Conservation (phyloP, 2,797 vertebrate species). For the Hypotaenidia okinawae region DNA sequence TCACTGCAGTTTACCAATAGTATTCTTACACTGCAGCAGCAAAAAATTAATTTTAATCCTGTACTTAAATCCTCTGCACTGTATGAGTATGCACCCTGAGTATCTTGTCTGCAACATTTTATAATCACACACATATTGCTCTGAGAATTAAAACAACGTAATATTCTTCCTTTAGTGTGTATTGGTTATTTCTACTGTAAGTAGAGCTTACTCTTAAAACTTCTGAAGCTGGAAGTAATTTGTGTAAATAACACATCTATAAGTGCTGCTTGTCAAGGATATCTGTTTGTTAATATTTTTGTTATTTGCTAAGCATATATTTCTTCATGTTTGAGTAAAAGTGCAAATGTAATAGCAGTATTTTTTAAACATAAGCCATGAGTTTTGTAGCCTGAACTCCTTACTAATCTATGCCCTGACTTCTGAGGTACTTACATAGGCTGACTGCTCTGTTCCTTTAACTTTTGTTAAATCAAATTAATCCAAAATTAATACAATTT, state of each 20-base stretch:
- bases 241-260: not conserved
- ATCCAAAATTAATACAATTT: not conserved
- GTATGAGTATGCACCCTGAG: not conserved
- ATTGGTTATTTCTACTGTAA: not conserved
- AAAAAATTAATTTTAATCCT: not conserved
- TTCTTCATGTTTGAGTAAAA: not conserved
- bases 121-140: not conserved
- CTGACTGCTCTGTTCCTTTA: not conserved
- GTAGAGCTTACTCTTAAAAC: not conserved
- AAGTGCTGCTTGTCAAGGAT: not conserved
- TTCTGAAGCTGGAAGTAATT: not conserved
- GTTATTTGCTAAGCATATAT: not conserved
- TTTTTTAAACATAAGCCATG: not conserved
- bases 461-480: not conserved
- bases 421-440: not conserved
- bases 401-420: not conserved
- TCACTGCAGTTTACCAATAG: not conserved
- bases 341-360: not conserved
- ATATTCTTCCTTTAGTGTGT: not conserved
- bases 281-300: not conserved
- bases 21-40: not conserved
- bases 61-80: not conserved
- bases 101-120: not conserved
- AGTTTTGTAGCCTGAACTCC: not conserved
- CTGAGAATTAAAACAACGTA: not conserved